These are phyloP conservation scores for Rotaria macrura DNA, from an alignment of 2,888 invertebrate species.

Conservation along the genomic window DNA sequence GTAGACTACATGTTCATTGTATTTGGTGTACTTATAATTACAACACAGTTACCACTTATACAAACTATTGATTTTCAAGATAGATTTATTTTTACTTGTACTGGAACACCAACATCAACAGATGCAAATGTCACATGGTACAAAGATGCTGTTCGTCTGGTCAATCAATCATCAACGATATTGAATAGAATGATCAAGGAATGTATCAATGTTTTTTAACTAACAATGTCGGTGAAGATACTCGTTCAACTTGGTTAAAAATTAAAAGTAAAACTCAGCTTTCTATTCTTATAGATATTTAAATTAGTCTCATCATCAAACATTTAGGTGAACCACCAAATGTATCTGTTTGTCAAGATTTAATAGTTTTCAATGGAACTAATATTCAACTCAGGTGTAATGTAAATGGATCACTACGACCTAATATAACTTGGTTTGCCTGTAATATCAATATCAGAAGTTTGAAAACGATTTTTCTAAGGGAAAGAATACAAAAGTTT, in stretches of 20 bases:
- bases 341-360: conserved; percentile 70
- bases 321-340: conserved; percentile 73
- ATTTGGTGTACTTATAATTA: background rate
- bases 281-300: conserved; percentile 40
- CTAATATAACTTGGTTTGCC: conserved; percentile 69
- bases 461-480: too few relatives aligned
- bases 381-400: conserved; percentile 79
- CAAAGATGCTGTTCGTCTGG: conserved; percentile 36
- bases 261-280: conserved; percentile 71
- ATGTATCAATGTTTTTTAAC: conserved; percentile 86
- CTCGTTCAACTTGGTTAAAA: conserved; percentile 77
- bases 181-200: conserved; percentile 74
- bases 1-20: too few relatives aligned
- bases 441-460: background rate
- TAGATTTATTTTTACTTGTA: conserved; percentile 36
- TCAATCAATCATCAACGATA: conserved; percentile 52
- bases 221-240: conserved; percentile 80
- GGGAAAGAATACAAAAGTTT: too few relatives aligned
- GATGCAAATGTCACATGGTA: conserved; percentile 37
- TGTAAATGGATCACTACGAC: conserved; percentile 77
- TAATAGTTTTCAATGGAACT: conserved; percentile 80
- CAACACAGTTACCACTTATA: background rate
- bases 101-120: conserved; percentile 35
- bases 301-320: too few relatives aligned
- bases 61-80: conserved; percentile 9